Evolutionary conservation across 2,888 invertebrate genomes (phyloP).

Genomic region (Graphium colonna): DNA sequence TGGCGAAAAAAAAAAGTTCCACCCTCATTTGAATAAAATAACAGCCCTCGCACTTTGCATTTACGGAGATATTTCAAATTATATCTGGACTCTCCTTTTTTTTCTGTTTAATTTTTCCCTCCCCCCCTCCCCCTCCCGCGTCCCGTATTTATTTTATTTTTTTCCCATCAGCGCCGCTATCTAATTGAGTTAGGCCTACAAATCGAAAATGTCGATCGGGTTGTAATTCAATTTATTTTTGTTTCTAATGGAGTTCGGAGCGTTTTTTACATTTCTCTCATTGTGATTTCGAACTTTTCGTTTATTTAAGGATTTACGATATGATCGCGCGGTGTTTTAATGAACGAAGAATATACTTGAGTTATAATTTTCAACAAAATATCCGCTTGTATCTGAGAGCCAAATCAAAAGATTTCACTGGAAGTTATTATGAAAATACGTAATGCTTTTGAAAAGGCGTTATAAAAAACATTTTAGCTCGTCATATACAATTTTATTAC

Average conservation of each 20-base stretch:
- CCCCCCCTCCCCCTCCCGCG: constrained; percentile 47
- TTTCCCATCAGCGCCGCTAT: constrained; percentile 73
- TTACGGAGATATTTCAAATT: constrained; percentile 81
- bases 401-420: not conserved
- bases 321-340: not conserved
- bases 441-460: no score
- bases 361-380: constrained; percentile 13
- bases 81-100: constrained; percentile 77
- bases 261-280: constrained; percentile 63
- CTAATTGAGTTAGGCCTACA: constrained; percentile 79
- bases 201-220: constrained; percentile 79
- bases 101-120: constrained; percentile 67
- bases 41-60: constrained; percentile 80
- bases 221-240: constrained; percentile 80
- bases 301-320: constrained; percentile 48
- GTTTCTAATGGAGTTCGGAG: constrained; percentile 77
- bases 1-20: constrained; percentile 70
- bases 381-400: not conserved
- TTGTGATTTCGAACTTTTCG: constrained; percentile 71
- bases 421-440: no score
- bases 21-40: constrained; percentile 80
- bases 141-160: constrained; percentile 78
- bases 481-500: no score
- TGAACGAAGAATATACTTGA: not conserved
- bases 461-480: no score